A percentile compares a stretch with the other conserved stretches of the same genome.
phyloP scores from a whole-genome alignment of 2,797 vertebrate genomes.

The Trichosurus vulpecula region DNA sequence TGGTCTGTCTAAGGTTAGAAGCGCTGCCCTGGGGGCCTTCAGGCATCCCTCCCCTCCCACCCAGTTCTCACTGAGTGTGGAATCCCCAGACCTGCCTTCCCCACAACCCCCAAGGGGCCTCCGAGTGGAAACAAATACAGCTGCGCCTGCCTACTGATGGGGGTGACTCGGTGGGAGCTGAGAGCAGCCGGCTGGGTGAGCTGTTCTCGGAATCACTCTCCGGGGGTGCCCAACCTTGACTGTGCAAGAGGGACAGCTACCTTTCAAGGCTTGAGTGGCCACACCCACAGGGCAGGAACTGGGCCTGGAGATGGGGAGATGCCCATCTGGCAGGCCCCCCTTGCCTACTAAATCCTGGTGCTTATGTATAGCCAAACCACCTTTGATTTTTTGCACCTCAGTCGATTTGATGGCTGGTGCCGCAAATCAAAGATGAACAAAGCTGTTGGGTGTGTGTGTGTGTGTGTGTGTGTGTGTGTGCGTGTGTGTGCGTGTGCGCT shows the following conservation, averaged over 20 bases:
- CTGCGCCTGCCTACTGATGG: not conserved
- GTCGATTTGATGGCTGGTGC: not conserved
- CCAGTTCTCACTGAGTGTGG: constrained; percentile 62
- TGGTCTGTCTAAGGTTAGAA: constrained; percentile 39
- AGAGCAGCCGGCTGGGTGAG: not conserved
- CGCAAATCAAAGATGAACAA: not conserved
- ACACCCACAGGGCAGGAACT: not conserved
- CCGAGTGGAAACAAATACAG: not conserved
- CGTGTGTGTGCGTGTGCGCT: no score
- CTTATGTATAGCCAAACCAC: not conserved
- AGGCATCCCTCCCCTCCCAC: constrained; percentile 78
- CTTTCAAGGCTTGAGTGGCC: not conserved
- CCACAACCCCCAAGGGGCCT: not conserved
- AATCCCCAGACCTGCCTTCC: constrained; percentile 73
- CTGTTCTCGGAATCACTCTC: not conserved
- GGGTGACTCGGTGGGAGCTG: not conserved
- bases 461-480: not conserved
- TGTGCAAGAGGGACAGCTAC: not conserved
- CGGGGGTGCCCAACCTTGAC: not conserved
- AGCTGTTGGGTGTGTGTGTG: not conserved
- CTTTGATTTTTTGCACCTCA: not conserved
- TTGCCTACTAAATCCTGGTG: no score
- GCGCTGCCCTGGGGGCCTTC: constrained; percentile 34
- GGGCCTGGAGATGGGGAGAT: not conserved
- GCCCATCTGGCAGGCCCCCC: not conserved